phyloP scores from a whole-genome alignment of 2,113 vertebrate genomes.

The Anthoscopus minutus region DNA sequence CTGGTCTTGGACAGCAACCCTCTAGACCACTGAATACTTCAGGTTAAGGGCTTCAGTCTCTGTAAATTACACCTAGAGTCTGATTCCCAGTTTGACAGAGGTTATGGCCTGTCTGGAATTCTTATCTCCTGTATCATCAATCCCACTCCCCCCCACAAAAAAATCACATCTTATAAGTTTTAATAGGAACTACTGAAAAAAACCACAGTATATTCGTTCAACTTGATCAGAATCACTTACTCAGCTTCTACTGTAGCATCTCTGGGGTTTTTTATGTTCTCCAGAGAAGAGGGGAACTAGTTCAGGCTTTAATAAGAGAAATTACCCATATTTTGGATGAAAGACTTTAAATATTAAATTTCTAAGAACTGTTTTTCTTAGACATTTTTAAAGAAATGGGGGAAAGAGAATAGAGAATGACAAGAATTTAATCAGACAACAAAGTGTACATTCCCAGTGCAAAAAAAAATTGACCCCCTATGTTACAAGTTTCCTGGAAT shows the following conservation, averaged over 20 bases:
- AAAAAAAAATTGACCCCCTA: not conserved
- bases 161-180: not conserved
- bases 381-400: not conserved
- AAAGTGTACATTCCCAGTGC: not conserved
- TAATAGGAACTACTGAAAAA: not conserved
- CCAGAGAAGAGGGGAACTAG: not conserved
- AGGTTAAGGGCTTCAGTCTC: not conserved
- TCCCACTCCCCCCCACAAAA: accelerated
- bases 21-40: not conserved
- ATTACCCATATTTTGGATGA: not conserved
- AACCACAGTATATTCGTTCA: not conserved
- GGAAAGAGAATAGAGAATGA: not conserved
- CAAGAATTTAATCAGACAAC: not conserved
- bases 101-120: not conserved
- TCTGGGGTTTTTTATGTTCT: not conserved
- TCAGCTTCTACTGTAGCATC: not conserved
- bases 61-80: not conserved
- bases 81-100: not conserved
- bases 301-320: not conserved
- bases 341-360: not conserved
- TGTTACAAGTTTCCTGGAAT: not conserved
- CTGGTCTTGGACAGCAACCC: not conserved
- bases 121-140: not conserved
- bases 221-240: not conserved
- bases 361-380: not conserved